These are phyloP conservation scores for Protomyctophum bolini DNA, from an alignment of 2,113 vertebrate genomes.

Conservation along the genomic window DNA sequence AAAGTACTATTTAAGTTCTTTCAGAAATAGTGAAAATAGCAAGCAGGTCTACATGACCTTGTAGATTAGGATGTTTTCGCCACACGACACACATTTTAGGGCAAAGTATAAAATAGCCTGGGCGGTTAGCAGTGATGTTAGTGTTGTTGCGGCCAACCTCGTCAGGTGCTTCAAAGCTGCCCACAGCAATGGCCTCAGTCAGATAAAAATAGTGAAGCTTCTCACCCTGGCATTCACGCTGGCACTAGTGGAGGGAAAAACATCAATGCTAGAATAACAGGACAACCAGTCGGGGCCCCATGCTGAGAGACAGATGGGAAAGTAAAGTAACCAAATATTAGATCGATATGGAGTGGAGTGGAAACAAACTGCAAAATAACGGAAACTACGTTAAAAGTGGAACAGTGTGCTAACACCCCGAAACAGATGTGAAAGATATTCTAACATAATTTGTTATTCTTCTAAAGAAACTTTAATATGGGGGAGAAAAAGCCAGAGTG, in stretches of 20 bases:
- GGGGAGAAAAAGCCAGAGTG: conserved; percentile 5
- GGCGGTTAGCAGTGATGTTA: conserved; percentile 40
- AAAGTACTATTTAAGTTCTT: no score
- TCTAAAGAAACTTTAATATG: conserved; percentile 10
- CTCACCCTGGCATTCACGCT: conserved; percentile 52
- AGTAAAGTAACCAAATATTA: conserved; percentile 40
- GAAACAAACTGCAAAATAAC: conserved; percentile 46
- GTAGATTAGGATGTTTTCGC: no score
- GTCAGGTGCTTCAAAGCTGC: conserved; percentile 42
- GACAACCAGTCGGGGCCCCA: conserved; percentile 34
- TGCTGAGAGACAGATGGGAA: conserved; percentile 33
- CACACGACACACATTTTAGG: no score
- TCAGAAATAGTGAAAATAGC: background rate
- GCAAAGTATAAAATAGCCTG: background rate
- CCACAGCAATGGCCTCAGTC: conserved; percentile 30
- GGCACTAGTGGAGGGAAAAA: conserved; percentile 25
- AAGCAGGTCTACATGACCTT: background rate
- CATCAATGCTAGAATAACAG: conserved; percentile 34
- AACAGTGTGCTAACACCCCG: conserved; percentile 54
- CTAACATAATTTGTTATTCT: conserved; percentile 40
- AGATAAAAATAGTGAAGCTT: conserved; percentile 54
- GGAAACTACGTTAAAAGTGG: conserved; percentile 35
- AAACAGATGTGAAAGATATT: conserved; percentile 62
- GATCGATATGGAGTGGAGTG: conserved; percentile 65
- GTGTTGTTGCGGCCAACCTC: conserved; percentile 33